These are phyloP conservation scores for Thamnophis sirtalis DNA, from an alignment of 2,113 vertebrate genomes.

Conservation along the genomic window DNA sequence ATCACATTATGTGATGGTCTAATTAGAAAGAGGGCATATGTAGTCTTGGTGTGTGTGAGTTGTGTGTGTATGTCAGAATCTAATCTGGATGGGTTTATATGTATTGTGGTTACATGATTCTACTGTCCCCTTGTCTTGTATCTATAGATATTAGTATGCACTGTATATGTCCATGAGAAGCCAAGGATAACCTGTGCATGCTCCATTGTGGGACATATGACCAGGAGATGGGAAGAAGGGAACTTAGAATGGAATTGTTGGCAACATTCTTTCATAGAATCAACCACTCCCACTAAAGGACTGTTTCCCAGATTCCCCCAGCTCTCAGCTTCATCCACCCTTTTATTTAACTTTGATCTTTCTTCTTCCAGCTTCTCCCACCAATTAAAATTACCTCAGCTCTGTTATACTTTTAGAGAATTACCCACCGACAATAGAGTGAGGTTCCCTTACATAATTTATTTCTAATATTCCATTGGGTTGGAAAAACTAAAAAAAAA, in stretches of 20 bases:
- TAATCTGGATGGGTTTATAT: neutral
- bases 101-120: neutral
- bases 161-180: neutral
- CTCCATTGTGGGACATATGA: neutral
- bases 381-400: neutral
- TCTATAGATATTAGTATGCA: neutral
- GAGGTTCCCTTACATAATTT: neutral
- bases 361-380: neutral
- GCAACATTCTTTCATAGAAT: neutral
- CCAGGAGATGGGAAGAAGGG: neutral
- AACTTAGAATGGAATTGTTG: neutral
- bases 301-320: neutral
- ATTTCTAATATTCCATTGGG: neutral
- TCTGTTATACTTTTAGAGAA: neutral
- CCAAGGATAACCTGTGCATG: neutral
- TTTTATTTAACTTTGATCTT: neutral
- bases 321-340: neutral
- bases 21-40: neutral
- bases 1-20: neutral
- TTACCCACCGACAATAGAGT: neutral
- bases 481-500: neutral
- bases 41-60: neutral
- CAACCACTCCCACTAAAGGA: neutral
- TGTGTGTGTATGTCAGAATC: neutral
- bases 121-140: neutral